phyloP scores from a whole-genome alignment of 2,888 invertebrate genomes.

The Augiades crinisus region DNA sequence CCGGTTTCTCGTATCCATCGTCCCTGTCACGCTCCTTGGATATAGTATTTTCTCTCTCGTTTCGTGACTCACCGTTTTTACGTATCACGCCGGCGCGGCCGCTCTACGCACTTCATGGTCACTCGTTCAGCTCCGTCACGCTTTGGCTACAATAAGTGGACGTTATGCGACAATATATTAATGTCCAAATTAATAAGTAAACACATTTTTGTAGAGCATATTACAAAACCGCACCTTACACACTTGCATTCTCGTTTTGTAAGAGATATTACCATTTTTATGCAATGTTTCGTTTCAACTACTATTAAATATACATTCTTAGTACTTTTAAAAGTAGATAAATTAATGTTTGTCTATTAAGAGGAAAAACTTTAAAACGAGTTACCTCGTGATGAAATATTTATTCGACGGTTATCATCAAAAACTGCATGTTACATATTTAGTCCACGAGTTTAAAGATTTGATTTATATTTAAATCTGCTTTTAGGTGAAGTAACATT shows the following conservation, averaged over 20 bases:
- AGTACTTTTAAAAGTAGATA: no score
- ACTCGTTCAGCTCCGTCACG: conserved; percentile 78
- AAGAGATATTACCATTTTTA: conserved; percentile 20
- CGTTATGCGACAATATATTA: conserved; percentile 73
- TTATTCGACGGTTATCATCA: background rate
- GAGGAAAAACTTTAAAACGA: background rate
- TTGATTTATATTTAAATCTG: conserved; percentile 39
- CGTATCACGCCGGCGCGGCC: conserved; percentile 60
- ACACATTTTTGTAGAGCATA: conserved; percentile 47
- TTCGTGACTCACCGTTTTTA: conserved; percentile 77
- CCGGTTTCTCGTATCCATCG: conserved; percentile 65
- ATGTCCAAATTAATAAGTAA: conserved; percentile 65
- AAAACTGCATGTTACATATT: background rate
- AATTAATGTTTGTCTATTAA: no score
- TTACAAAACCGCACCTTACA: conserved; percentile 38
- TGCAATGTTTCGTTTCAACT: conserved; percentile 5
- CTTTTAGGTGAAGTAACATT: conserved; percentile 63
- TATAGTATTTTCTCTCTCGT: conserved; percentile 59
- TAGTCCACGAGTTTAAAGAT: background rate
- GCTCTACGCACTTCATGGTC: conserved; percentile 79
- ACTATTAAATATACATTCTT: no score
- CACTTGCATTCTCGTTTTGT: conserved; percentile 12
- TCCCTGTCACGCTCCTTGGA: conserved; percentile 55
- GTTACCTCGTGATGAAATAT: background rate
- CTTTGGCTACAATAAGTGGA: conserved; percentile 69